Evolutionary conservation across 2,888 invertebrate species (phyloP).

Genomic region (Cataglyphis albicans): DNA sequence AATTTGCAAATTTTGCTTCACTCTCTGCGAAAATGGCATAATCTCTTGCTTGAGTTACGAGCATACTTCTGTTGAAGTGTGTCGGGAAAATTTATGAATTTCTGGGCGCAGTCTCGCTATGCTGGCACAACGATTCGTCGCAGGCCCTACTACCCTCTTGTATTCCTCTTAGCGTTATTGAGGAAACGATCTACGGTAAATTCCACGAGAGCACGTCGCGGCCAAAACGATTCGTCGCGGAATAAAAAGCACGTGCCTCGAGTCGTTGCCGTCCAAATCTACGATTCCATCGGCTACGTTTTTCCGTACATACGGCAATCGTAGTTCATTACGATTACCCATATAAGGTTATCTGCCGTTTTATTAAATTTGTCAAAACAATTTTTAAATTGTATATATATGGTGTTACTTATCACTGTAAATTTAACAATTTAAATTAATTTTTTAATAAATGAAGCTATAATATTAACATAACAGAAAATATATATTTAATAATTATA

Average conservation of each 20-base stretch:
- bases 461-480: background rate
- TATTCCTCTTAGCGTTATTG: constrained; percentile 30
- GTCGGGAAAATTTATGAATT: constrained; percentile 60
- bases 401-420: background rate
- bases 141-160: constrained; percentile 19
- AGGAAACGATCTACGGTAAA: constrained; percentile 37
- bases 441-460: background rate
- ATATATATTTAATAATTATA: background rate
- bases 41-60: constrained; percentile 30
- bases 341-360: background rate
- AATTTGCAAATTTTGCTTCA: constrained; percentile 11
- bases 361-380: background rate
- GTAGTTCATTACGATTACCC: background rate
- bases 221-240: constrained; percentile 40
- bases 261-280: constrained; percentile 52
- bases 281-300: constrained; percentile 49
- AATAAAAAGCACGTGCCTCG: constrained; percentile 55
- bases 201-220: constrained; percentile 28
- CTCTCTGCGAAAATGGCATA: background rate
- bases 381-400: background rate
- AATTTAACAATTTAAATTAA: background rate
- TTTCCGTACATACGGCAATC: background rate
- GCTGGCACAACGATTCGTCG: constrained; percentile 40
- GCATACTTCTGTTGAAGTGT: constrained; percentile 5
- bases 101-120: constrained; percentile 12